Base-by-base conservation (phyloP, 2,797 vertebrate genomes). In the Lophotriccus pileatus region DNA sequence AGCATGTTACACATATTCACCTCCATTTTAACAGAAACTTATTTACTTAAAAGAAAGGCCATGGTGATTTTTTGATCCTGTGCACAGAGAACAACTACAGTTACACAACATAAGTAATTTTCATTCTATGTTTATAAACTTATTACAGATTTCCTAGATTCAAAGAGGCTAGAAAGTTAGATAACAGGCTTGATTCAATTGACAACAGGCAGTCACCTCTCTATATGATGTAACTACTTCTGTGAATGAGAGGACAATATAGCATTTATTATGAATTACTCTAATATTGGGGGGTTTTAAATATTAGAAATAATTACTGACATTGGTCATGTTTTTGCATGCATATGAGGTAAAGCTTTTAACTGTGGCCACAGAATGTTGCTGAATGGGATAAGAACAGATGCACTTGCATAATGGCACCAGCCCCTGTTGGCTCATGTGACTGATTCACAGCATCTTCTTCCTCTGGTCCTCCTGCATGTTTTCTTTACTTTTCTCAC, bases 351-450 rank as follows among this genome's bases (percentile, higher is more conserved):
- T 9, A 67, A 25, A 75, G 17, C 10, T 82, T 80, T 56, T 66
- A 60, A 24, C 6, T 84, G 39, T 52, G 46, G 39, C 43, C 39
- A 52, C 8, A 70, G n/a, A 70, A 37, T 13, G 18, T 53, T 67
- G 13, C 17, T 88, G 32, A 75, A 77, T 62, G 23, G 6, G 25
- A 55, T 52, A 39, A 2, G 37, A 76, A 6, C 12, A 73, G 32
- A 60, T 7, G 22, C 4, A 62, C 6, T 70, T 9, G 0, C 10
- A 21, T 49, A 84, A 56, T 0, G 0, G 13, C n/a, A 79, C 24
- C 59, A 83, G 39, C 3, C 25, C 9, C 6, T 80, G 16, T 10
- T 70, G 47, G 28, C 30, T 75, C 44, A 27, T 56, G 17, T 64
- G 62, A 56, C 34, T 47, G 10, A 55, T 62, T 79, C 23, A 60